Percentiles rank a stretch among this genome's conserved stretches.
Evolutionary conservation across 1,140 invertebrate genomes (phyloP).

Genomic region (Drosophila carrolli): DNA sequence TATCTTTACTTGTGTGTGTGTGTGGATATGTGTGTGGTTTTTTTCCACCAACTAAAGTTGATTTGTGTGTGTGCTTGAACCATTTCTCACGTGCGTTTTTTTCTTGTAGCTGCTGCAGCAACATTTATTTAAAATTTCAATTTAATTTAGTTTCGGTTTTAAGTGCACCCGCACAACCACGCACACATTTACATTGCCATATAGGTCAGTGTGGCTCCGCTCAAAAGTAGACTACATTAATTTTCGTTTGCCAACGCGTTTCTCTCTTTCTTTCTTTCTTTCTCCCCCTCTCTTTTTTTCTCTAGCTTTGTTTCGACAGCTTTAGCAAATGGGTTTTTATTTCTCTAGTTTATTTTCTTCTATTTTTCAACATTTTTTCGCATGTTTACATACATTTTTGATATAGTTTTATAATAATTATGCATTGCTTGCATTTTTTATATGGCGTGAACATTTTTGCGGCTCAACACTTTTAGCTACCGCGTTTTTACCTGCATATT

Average conservation of each 20-base stretch:
- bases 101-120: conserved; percentile 42
- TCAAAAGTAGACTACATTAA: conserved; percentile 79
- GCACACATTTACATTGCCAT: conserved; percentile 32
- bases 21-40: conserved; percentile 14
- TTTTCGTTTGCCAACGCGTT: conserved; percentile 64
- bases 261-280: not conserved
- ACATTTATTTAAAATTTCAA: conserved; percentile 81
- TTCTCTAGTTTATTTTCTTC: conserved; percentile 13
- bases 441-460: conserved; percentile 63
- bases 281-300: not conserved
- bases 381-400: conserved; percentile 40
- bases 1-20: conserved; percentile 38
- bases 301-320: conserved; percentile 42
- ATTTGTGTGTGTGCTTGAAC: conserved; percentile 43
- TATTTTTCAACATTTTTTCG: conserved; percentile 22
- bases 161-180: conserved; percentile 52
- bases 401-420: conserved; percentile 66
- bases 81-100: conserved; percentile 63
- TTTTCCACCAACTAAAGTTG: conserved; percentile 46
- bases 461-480: conserved; percentile 46
- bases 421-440: conserved; percentile 72
- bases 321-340: conserved; percentile 72
- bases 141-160: conserved; percentile 83
- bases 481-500: conserved; percentile 10
- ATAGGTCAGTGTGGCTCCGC: conserved; percentile 68